A percentile compares a stretch with the other conserved stretches of the same genome.
phyloP scores from a whole-genome alignment of 2,797 vertebrate species.

The Pipistrellus pygmaeus region DNA sequence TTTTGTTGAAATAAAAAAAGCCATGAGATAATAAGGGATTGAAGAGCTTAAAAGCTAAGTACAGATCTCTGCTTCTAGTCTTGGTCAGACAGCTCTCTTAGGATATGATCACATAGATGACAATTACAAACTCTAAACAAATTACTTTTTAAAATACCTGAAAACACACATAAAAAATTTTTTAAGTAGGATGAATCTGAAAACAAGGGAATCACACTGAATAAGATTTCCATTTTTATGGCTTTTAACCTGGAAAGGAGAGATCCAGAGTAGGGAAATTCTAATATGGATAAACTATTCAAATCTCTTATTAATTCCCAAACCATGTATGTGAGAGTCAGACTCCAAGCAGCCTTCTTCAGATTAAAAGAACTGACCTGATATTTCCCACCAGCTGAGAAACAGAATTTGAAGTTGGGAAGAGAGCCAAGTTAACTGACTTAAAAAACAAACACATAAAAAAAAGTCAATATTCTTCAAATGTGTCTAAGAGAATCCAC shows the following conservation, averaged over 20 bases:
- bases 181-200: background rate
- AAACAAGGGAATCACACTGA: background rate
- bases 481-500: background rate
- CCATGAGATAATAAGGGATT: background rate
- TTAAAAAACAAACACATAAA: background rate
- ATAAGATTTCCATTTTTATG: background rate
- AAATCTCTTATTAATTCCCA: constrained; percentile 9
- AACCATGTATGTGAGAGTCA: background rate
- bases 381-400: constrained; percentile 17
- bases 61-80: background rate
- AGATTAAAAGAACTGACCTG: constrained; percentile 43
- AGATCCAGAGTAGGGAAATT: constrained; percentile 7
- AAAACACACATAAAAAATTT: background rate
- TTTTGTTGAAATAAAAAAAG: constrained; percentile 55
- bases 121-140: background rate
- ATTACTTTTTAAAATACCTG: background rate
- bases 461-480: background rate
- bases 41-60: background rate
- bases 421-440: background rate
- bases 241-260: background rate
- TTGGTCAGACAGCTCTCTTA: background rate
- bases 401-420: background rate
- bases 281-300: constrained; percentile 8
- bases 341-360: background rate
- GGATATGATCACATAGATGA: background rate